Evolutionary conservation across 1,140 invertebrate genomes (phyloP).

Genomic region (Diorhabda sublineata): DNA sequence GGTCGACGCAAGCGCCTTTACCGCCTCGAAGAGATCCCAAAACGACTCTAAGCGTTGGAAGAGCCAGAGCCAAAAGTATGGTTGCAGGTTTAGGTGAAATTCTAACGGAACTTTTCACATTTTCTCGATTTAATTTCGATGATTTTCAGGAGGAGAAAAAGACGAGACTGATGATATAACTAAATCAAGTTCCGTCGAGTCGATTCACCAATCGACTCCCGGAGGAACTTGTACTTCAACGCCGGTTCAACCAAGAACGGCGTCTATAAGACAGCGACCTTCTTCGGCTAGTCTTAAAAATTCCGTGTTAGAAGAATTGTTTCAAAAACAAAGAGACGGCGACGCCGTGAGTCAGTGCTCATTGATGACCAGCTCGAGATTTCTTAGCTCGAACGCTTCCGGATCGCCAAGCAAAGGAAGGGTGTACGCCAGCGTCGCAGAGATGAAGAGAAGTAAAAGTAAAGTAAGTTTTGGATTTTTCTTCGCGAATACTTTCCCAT

Average conservation of each 20-base stretch:
- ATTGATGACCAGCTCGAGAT: slow-evolving; percentile 70
- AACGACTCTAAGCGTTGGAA: slow-evolving; percentile 88
- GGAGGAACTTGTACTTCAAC: slow-evolving; percentile 53
- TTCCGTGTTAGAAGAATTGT: slow-evolving; percentile 84
- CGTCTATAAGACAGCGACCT: slow-evolving; percentile 81
- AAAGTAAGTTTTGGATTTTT: slow-evolving; percentile 56
- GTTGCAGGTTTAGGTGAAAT: slow-evolving; percentile 71
- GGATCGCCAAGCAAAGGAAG: slow-evolving; percentile 66
- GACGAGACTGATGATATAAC: slow-evolving; percentile 66
- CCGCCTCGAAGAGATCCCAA: slow-evolving; percentile 87
- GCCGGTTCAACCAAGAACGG: slow-evolving; percentile 70
- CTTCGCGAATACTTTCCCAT: neutral
- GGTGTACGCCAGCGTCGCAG: slow-evolving; percentile 90
- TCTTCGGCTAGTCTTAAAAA: slow-evolving; percentile 83
- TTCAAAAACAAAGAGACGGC: slow-evolving; percentile 70
- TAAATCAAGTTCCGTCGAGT: slow-evolving; percentile 76
- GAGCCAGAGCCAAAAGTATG: slow-evolving; percentile 84
- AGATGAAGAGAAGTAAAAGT: slow-evolving; percentile 83
- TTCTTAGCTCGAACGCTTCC: slow-evolving; percentile 62
- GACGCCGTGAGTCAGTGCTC: slow-evolving; percentile 47
- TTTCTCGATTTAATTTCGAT: neutral
- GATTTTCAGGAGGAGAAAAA: slow-evolving; percentile 54
- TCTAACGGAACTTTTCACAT: slow-evolving; percentile 7
- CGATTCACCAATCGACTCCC: slow-evolving; percentile 59
- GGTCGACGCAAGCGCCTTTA: slow-evolving; percentile 71